Evolutionary conservation across 2,888 invertebrate genomes (phyloP).

Genomic region (Stegophylla sp.): DNA sequence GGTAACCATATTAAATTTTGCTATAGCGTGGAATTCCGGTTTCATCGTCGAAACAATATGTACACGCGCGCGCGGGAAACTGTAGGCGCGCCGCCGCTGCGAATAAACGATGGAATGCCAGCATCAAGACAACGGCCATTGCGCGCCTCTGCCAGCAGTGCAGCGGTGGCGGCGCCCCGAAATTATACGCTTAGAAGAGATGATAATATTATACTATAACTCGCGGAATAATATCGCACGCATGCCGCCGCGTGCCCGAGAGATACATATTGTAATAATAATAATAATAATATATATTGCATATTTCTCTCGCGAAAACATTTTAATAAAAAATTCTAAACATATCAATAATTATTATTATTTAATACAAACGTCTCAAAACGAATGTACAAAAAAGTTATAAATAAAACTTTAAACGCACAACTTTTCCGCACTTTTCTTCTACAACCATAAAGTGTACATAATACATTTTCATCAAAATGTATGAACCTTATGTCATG

Average conservation of each 20-base stretch:
- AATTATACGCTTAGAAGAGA: slow-evolving; percentile 13
- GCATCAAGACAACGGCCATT: slow-evolving; percentile 16
- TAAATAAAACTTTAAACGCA: too few species aligned
- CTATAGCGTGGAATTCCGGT: slow-evolving; percentile 55
- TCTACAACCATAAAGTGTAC: too few species aligned
- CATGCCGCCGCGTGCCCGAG: neutral
- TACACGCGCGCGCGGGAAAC: neutral
- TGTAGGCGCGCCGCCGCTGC: neutral
- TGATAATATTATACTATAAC: slow-evolving; percentile 6
- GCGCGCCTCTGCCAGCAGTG: slow-evolving; percentile 1
- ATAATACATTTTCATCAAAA: too few species aligned
- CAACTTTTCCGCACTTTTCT: too few species aligned
- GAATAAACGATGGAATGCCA: slow-evolving; percentile 49
- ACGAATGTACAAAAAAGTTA: too few species aligned
- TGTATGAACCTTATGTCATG: too few species aligned
- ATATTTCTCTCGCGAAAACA: neutral
- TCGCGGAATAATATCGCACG: neutral
- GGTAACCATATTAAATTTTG: slow-evolving; percentile 59
- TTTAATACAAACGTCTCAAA: too few species aligned
- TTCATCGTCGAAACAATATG: slow-evolving; percentile 53
- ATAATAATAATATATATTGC: neutral
- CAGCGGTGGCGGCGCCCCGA: slow-evolving; percentile 7
- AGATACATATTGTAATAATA: neutral
- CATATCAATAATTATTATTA: too few species aligned
- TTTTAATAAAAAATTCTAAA: neutral